Evolutionary conservation across 2,888 invertebrate species (phyloP).

Genomic region (Mythimna loreyi): DNA sequence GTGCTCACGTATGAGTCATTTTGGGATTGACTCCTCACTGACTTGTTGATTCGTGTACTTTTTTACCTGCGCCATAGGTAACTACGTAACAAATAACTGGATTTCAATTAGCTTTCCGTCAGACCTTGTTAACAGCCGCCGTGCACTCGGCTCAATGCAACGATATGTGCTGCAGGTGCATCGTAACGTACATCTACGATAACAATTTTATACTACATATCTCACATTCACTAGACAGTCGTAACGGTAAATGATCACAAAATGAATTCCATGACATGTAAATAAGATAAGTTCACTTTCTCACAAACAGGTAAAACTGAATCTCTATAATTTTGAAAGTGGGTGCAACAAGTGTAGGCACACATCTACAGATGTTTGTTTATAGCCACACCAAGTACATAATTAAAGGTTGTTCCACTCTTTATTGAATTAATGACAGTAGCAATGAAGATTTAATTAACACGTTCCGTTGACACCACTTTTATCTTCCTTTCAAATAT

Average conservation of each 20-base stretch:
- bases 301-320: slow-evolving; percentile 81
- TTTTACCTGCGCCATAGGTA: slow-evolving; percentile 78
- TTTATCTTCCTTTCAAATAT: neutral
- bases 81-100: slow-evolving; percentile 77
- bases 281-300: slow-evolving; percentile 83
- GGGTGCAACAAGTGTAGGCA: slow-evolving; percentile 81
- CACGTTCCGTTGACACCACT: slow-evolving; percentile 7
- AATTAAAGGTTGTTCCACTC: slow-evolving; percentile 67
- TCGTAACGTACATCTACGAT: slow-evolving; percentile 80
- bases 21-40: slow-evolving; percentile 78
- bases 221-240: slow-evolving; percentile 76
- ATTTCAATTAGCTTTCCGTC: slow-evolving; percentile 74
- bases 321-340: slow-evolving; percentile 83
- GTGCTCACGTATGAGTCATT: slow-evolving; percentile 87
- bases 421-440: slow-evolving; percentile 68
- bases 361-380: slow-evolving; percentile 80
- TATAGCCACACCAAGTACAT: slow-evolving; percentile 63
- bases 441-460: slow-evolving; percentile 26
- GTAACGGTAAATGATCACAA: slow-evolving; percentile 85
- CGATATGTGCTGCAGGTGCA: slow-evolving; percentile 86
- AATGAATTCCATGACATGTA: slow-evolving; percentile 73
- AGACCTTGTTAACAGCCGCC: slow-evolving; percentile 75
- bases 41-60: slow-evolving; percentile 74
- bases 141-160: slow-evolving; percentile 75
- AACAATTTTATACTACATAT: slow-evolving; percentile 80